Base-by-base conservation (phyloP, 2,888 invertebrate species). In the Catocala fraxini region DNA sequence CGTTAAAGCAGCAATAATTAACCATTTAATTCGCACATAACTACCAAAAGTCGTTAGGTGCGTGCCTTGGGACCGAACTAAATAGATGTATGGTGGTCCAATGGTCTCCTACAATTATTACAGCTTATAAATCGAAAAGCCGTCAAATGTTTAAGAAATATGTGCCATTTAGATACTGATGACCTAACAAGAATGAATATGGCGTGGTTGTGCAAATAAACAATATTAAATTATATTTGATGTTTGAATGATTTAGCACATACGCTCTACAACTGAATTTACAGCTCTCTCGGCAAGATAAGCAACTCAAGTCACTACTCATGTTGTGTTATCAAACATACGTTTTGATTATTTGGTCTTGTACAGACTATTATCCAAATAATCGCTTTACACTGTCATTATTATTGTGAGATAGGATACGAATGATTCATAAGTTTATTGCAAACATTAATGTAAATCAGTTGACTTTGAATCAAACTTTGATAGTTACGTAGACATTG, bases 401-500 rank as follows among this genome's bases (percentile, higher is more conserved):
- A 7, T 39, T 9, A 39, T 7, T 39, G 7, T 39, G 9, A 39
- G 6, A 39, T 39, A 9, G n/a, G 34, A 6, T n/a, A 11, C 25
- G 25, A 34, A 49, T 49, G 33, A 49, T 11, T 49, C 48, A 49
- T 35, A 34, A 42, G 48, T 51, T 42, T 12, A 25, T 13, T 47
- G 6, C 47, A 15, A 54, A 46, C 46, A 15, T 53, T 34, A 51
- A 51, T 59, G n/a, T 57, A 60, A 71, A 61, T 39, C 51, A 49
- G 13, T 51, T 56, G 61, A 70, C 48, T 55, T 70, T 46, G 52
- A 68, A 53, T 68, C 59, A 52, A 63, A 13, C 10, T 35, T 51
- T 53, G 10, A 41, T 51, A 59, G 46, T 69, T 63, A 60, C 60
- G 62, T 42, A 63, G 68, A 68, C 72, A 58, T 46, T n/a, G 11